These are phyloP conservation scores for Larimichthys polyactis DNA, from an alignment of 2,113 vertebrate genomes.

Conservation along the genomic window DNA sequence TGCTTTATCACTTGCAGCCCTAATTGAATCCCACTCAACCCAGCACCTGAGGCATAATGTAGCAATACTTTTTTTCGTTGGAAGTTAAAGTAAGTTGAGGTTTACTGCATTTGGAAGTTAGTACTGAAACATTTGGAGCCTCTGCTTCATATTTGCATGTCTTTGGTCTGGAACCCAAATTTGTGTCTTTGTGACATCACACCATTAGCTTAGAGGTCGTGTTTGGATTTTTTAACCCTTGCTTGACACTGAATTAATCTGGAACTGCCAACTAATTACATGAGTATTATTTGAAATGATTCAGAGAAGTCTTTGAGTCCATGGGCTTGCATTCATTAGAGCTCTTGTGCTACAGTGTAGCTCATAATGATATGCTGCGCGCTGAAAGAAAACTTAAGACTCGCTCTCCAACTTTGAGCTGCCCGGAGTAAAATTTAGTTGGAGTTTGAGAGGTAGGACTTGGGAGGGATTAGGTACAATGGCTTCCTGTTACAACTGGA, in stretches of 20 bases:
- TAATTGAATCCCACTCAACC: too few relatives aligned
- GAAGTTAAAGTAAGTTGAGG: too few relatives aligned
- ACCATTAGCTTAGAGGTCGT: not conserved
- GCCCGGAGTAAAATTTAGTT: slow-evolving; percentile 27
- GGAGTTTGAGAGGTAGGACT: slow-evolving; percentile 25
- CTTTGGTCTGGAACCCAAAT: not conserved
- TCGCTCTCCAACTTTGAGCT: slow-evolving; percentile 50
- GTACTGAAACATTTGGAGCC: not conserved
- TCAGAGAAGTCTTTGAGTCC: not conserved
- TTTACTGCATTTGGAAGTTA: too few relatives aligned
- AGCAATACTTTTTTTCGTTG: not conserved
- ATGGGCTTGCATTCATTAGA: slow-evolving; percentile 31
- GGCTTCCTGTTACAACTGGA: slow-evolving; percentile 45
- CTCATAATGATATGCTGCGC: slow-evolving; percentile 48
- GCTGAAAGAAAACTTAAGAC: slow-evolving; percentile 62
- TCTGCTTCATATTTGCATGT: not conserved
- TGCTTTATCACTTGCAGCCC: too few relatives aligned
- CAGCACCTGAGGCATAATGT: too few relatives aligned
- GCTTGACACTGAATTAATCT: not conserved
- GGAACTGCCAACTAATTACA: slow-evolving; percentile 11
- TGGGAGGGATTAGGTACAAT: slow-evolving; percentile 54
- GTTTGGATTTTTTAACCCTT: not conserved
- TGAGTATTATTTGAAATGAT: not conserved
- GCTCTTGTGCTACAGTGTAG: slow-evolving; percentile 43
- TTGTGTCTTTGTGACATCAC: not conserved